Evolutionary conservation across 2,888 invertebrate species (phyloP).

Genomic region (Troides oblongomaculatus): DNA sequence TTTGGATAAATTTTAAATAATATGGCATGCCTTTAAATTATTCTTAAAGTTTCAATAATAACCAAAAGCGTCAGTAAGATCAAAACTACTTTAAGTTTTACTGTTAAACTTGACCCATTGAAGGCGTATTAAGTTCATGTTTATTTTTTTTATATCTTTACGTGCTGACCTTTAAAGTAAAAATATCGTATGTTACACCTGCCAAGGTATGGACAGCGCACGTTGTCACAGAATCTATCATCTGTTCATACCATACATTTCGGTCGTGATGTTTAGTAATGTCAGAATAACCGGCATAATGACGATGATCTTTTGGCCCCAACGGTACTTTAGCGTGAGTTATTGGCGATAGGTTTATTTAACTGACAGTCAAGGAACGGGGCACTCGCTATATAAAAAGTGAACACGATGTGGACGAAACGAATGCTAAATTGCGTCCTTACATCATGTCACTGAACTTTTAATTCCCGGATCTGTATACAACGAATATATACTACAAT

Average conservation of each 20-base stretch:
- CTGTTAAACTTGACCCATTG: background rate
- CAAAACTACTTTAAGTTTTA: slow-evolving; percentile 1
- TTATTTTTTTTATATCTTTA: slow-evolving; percentile 9
- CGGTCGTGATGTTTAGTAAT: slow-evolving; percentile 35
- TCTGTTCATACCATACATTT: slow-evolving; percentile 32
- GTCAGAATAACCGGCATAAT: slow-evolving; percentile 41
- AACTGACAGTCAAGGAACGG: slow-evolving; percentile 32
- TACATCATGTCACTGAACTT: slow-evolving; percentile 41
- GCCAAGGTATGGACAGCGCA: slow-evolving; percentile 10
- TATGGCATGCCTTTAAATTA: too few relatives aligned
- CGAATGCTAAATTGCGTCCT: slow-evolving; percentile 31
- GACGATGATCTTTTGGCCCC: slow-evolving; percentile 49
- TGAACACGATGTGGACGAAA: slow-evolving; percentile 25
- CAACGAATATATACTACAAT: too few relatives aligned
- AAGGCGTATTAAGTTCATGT: background rate
- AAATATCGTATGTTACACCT: slow-evolving; percentile 19
- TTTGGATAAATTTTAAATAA: too few relatives aligned
- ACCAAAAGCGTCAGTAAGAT: too few relatives aligned
- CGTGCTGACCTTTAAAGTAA: slow-evolving; percentile 21
- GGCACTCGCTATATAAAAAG: slow-evolving; percentile 31
- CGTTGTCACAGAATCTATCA: slow-evolving; percentile 30
- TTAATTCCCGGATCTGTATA: slow-evolving; percentile 41
- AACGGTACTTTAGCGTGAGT: slow-evolving; percentile 58
- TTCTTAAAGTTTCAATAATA: too few relatives aligned
- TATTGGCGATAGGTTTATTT: slow-evolving; percentile 44